A percentile compares a stretch with the other conserved stretches of the same genome.
phyloP scores from a whole-genome alignment of 1,140 invertebrate genomes.

The Danaus melanippus region DNA sequence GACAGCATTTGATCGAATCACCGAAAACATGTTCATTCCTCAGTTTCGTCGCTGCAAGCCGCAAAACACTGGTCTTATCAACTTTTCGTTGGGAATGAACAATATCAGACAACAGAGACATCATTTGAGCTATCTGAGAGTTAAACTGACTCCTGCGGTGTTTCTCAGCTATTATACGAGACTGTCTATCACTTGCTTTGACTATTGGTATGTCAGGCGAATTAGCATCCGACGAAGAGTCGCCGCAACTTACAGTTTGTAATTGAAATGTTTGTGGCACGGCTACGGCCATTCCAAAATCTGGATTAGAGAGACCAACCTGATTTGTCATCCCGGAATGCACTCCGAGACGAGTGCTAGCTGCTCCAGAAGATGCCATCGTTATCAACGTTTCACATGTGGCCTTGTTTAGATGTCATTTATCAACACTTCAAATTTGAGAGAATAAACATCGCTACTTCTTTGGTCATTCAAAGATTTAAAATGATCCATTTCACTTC shows the following conservation, averaged over 20 bases:
- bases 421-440: conserved; percentile 26
- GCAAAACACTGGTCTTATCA: conserved; percentile 92
- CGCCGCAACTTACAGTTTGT: conserved; percentile 36
- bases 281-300: conserved; percentile 40
- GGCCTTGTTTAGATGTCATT: conserved; percentile 45
- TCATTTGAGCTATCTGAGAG: conserved; percentile 86
- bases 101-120: conserved; percentile 86
- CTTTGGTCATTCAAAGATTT: conserved; percentile 3
- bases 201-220: conserved; percentile 47
- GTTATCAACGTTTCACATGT: conserved; percentile 31
- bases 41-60: conserved; percentile 87
- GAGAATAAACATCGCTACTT: conserved; percentile 16
- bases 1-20: conserved; percentile 62
- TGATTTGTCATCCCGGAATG: conserved; percentile 35
- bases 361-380: conserved; percentile 47
- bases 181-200: conserved; percentile 76
- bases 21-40: conserved; percentile 73
- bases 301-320: conserved; percentile 30
- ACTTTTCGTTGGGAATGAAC: conserved; percentile 85
- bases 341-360: conserved; percentile 33
- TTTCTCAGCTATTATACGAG: conserved; percentile 90
- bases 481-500: conserved; percentile 3
- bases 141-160: conserved; percentile 92
- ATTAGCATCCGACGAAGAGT: conserved; percentile 56
- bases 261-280: conserved; percentile 38